Evolutionary conservation across 2,113 vertebrate species (phyloP).

Genomic region (Butorides virescens): DNA sequence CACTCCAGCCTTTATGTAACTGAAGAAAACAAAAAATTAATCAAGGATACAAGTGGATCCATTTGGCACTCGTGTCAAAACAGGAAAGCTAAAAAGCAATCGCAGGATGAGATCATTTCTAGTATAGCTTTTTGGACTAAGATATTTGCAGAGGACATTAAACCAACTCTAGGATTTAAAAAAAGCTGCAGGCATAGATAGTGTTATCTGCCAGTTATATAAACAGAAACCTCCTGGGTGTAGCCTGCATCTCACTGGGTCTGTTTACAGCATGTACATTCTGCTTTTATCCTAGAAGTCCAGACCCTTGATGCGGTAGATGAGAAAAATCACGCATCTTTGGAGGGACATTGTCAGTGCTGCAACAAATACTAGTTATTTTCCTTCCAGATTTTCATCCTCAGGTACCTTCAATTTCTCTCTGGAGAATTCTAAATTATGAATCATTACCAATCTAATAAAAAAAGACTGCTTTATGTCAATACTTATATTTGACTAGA

Average conservation of each 20-base stretch:
- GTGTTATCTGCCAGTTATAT: not conserved
- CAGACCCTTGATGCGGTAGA: not conserved
- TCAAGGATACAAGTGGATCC: not conserved
- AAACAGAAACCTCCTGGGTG: not conserved
- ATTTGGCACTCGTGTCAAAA: not conserved
- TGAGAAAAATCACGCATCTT: not conserved
- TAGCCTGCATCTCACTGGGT: not conserved
- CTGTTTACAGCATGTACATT: not conserved
- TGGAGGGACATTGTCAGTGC: not conserved
- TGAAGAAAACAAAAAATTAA: not conserved
- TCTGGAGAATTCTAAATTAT: not conserved
- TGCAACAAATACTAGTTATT: not conserved
- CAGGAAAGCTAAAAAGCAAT: not conserved
- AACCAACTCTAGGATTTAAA: not conserved
- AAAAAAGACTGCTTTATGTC: not conserved
- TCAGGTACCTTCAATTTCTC: not conserved
- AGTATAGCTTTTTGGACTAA: not conserved
- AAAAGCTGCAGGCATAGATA: not conserved
- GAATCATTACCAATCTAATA: not conserved
- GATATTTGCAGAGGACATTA: not conserved
- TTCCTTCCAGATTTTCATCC: not conserved
- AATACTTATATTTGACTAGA: not conserved
- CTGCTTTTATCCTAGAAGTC: not conserved
- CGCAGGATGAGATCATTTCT: not conserved
- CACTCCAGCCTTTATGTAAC: not conserved